phyloP scores from a whole-genome alignment of 2,797 vertebrate species.

The Gobionotothen gibberifrons region DNA sequence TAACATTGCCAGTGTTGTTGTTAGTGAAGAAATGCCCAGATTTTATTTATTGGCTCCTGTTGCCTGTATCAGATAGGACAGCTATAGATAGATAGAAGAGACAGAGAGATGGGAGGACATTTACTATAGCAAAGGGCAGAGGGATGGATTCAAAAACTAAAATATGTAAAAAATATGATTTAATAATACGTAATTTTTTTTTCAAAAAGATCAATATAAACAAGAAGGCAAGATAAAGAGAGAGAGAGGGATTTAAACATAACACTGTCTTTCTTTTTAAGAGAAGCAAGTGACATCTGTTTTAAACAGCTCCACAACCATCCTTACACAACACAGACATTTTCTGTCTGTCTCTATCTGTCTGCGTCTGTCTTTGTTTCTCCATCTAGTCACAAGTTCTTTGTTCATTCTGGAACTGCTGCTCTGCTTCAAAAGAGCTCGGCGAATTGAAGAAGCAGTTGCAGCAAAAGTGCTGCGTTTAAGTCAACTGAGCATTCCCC shows the following conservation, averaged over 20 bases:
- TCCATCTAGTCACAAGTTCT: conserved; percentile 54
- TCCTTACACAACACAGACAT: conserved; percentile 44
- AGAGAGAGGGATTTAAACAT: conserved; percentile 28
- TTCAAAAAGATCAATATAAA: conserved; percentile 3
- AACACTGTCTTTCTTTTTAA: conserved; percentile 30
- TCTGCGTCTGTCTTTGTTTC: conserved; percentile 55
- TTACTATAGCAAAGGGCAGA: too few species aligned
- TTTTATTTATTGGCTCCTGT: not conserved
- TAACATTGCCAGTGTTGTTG: not conserved
- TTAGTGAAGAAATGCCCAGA: not conserved
- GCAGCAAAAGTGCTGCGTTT: conserved; percentile 58
- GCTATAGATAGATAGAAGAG: too few species aligned
- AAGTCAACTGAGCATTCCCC: conserved; percentile 61
- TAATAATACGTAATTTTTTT: too few species aligned
- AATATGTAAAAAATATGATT: not conserved
- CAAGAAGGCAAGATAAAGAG: conserved; percentile 15
- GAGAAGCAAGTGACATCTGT: conserved; percentile 44
- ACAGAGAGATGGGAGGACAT: too few species aligned
- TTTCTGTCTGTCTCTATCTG: conserved; percentile 48
- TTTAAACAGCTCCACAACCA: conserved; percentile 45
- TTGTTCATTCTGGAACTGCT: conserved; percentile 46
- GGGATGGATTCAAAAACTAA: not conserved
- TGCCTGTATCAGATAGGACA: too few species aligned
- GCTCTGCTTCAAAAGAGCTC: conserved; percentile 53
- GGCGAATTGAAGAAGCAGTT: conserved; percentile 49